Base-by-base conservation (phyloP, 2,797 vertebrate species). In the Anabacerthia variegaticeps region DNA sequence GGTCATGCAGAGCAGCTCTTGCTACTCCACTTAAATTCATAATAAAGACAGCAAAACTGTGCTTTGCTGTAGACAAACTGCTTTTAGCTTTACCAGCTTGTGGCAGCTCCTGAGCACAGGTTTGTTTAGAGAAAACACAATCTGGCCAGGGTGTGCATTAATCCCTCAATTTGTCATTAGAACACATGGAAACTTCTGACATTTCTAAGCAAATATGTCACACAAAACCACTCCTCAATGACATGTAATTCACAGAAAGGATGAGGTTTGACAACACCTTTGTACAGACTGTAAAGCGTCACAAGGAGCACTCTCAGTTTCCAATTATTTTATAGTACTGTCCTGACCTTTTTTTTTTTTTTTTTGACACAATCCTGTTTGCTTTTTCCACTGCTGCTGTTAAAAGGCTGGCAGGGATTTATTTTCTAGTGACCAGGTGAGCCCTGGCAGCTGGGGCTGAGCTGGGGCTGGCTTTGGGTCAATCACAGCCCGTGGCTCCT, bases 61-160 rank as follows among this genome's bases (percentile, higher is more conserved):
- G 8, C 71, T 72, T 79, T 54, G 34, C 49, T 39, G 20, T 14
- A 79, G 67, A 73, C 65, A 43, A 44, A 3, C 3, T 55, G 56
- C n/a, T 93, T 92, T 85, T 21, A 87, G 65, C 34, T 67, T 27
- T 36, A 41, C 34, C 81, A 94, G 72, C 44, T 88, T 76, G 55
- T 61, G 84, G 59, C 74, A 87, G 86, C 54, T 83, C 71, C 76
- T 7, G 65, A 89, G 81, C 89, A 85, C 54, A 77, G 79, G 68
- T 93, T 89, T 93, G 79, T 95, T 96, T 89, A 83, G 72, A 51
- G 85, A 88, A 93, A 96, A 94, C 78, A 93, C 85, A 94, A 88
- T 88, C 81, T 92, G 93, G 83, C n/a, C 71, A 34, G 46, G 23
- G 46, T 22, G 48, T 14, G n/a, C 26, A 68, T 32, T 23, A 63